phyloP scores from a whole-genome alignment of 2,888 invertebrate species.

The Tolmerus cingulatus region DNA sequence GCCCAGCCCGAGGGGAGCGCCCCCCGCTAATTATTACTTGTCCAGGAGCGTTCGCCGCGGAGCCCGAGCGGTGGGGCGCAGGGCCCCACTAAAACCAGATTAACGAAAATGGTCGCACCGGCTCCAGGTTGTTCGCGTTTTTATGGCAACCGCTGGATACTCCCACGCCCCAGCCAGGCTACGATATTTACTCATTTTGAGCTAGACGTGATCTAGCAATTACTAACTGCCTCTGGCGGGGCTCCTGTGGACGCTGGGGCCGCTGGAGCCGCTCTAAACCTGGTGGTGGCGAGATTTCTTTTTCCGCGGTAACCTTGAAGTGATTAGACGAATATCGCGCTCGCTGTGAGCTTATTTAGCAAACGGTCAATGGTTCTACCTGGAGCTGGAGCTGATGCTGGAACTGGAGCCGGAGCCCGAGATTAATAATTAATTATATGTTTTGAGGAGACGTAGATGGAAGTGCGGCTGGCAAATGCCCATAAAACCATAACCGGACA shows the following conservation, averaged over 20 bases:
- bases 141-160: conserved; percentile 13
- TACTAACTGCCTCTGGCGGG: neutral
- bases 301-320: conserved; percentile 24
- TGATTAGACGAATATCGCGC: conserved; percentile 19
- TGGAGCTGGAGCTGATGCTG: neutral
- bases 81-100: conserved; percentile 2
- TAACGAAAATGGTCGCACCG: conserved; percentile 29
- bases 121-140: conserved; percentile 27
- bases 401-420: neutral
- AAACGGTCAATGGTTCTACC: conserved; percentile 15
- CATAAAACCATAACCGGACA: neutral
- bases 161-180: neutral
- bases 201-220: conserved; percentile 21
- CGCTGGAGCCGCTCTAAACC: neutral
- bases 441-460: neutral
- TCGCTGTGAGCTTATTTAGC: conserved; percentile 29
- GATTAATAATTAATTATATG: neutral
- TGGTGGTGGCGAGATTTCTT: neutral
- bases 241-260: neutral
- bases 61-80: neutral
- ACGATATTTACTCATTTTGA: conserved; percentile 17
- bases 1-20: neutral
- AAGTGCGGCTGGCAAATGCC: neutral
- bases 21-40: conserved; percentile 10
- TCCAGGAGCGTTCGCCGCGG: neutral